Base-by-base conservation (phyloP, 2,797 vertebrate species). In the Thunnus albacares region DNA sequence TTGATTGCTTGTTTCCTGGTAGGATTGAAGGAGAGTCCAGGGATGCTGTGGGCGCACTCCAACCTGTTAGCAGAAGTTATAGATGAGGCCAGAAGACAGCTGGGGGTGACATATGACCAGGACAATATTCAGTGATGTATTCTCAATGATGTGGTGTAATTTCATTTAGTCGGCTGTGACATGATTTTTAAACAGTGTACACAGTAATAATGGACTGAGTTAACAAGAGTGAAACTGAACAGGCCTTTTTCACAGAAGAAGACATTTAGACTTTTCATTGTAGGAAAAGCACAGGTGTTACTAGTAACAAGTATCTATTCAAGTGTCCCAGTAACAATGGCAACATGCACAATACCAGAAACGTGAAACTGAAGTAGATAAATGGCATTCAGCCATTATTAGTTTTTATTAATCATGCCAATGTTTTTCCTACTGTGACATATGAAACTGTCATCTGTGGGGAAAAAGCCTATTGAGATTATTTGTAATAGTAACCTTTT, bases 41-140 rank as follows among this genome's bases (percentile, higher is more conserved):
- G 47, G 26, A 80, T 83, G 72, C 67, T 72, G 6, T 77, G 90
- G 77, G 52, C 74, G 80, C 82, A 93, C n/a, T 88, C 86, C 49
- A 79, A 81, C 1, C 77, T 86, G 17, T n/a, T 81, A 10, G 73
- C 66, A 65, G 73, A 84, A 18, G 4, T 84, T 5, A 55, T 79
- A 24, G 81, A 84, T 30, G 81, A 84, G 20, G 81, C 75, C 47
- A 75, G 79, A 41, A 79, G 81, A 72, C 72, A 80, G 5, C 28
- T 80, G 68, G 73, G 70, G 53, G 58, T 80, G 61, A 78, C 41
- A 1, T 82, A 80, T 35, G 68, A 84, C n/a, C 77, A 80, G 52
- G 77, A 80, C 18, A 9, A 38, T 17, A 45, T 67, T 43, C 28
- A 69, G 51, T 73, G 41, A 72, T 18, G 9, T 38, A 20, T 33